Evolutionary conservation across 2,888 invertebrate genomes (phyloP), one percentile per base, ranked within the genome.

Genomic region (Macrostomum cliftonense): DNA sequence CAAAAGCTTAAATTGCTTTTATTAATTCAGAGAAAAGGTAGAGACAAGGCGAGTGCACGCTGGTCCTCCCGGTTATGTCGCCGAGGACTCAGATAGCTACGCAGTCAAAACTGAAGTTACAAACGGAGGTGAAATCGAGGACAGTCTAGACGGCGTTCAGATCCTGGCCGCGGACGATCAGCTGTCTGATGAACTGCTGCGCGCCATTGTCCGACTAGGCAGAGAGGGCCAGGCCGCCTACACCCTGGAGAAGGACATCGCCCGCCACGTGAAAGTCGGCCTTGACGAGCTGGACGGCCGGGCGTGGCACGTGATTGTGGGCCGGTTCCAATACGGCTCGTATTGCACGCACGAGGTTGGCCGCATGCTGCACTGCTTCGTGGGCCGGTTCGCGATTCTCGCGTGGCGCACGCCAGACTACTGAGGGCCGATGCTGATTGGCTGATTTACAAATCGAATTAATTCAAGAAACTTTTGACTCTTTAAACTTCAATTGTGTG

Each of bases 371-470:
- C 49, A 49, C 47, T 38, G 46, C 14, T 49, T 37, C 19, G 49
- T 49, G 12, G 37, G 37, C 13, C 36, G 20, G 36, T 49, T 37
- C 16, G 49, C 49, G 19, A 46, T 49, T 36, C 47, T 49, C 11
- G 17, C 20, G n/a, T 49, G 49, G 49, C 46, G 49, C 17, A 47
- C 47, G 2, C 49, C 49, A 13, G 49, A 45, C n/a, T 45, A 45
- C 12, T 21, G 28, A 28, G 9, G 9, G 28, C n/a, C n/a, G n/a
- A n/a, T n/a, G n/a, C n/a, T n/a, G 5, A 28, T 28, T 28, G 28
- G 28, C 9, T 28, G 28, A 4, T 28, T 28, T 28, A 7, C 9
- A 28, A n/a, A n/a, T n/a, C n/a, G n/a, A n/a, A n/a, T n/a, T n/a
- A n/a, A n/a, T n/a, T n/a, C n/a, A n/a, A n/a, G n/a, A n/a, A n/a